Evolutionary conservation across 1,140 invertebrate species (phyloP).

Genomic region (Ceratina japonica): DNA sequence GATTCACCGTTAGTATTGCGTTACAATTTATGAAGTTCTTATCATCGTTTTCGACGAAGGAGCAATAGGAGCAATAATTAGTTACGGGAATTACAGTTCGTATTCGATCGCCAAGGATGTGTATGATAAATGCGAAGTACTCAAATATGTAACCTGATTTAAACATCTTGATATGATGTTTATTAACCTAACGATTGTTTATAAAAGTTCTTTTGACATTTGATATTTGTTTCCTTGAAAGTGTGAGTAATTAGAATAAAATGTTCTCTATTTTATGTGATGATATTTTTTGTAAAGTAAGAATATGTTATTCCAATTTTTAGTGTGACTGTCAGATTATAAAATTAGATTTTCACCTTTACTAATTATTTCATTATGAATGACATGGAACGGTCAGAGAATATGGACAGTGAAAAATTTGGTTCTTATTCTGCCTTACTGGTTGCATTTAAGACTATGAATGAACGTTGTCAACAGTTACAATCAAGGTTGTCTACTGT

Average conservation of each 20-base stretch:
- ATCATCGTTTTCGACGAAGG: neutral
- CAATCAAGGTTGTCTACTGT: conserved; percentile 84
- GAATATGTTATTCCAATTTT: neutral
- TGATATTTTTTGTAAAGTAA: neutral
- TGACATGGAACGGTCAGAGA: conserved; percentile 39
- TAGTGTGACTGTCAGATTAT: neutral
- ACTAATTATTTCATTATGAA: conserved; percentile 24
- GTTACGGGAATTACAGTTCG: neutral
- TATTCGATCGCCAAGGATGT: neutral
- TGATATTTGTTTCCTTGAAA: neutral
- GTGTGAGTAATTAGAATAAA: neutral
- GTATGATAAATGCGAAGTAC: neutral
- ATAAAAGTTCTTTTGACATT: neutral
- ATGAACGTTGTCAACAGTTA: conserved; percentile 87
- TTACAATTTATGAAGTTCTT: neutral
- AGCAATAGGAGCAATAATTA: neutral
- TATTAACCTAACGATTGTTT: neutral
- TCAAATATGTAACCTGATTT: conserved; percentile 24
- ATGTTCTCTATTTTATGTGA: neutral
- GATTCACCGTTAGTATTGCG: neutral
- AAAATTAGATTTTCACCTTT: conserved; percentile 20
- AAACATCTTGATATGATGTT: neutral
- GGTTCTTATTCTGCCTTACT: conserved; percentile 83
- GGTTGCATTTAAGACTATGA: conserved; percentile 88
- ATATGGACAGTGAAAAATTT: conserved; percentile 62